Evolutionary conservation across 2,888 invertebrate genomes (phyloP).

Genomic region (Spisula solida): DNA sequence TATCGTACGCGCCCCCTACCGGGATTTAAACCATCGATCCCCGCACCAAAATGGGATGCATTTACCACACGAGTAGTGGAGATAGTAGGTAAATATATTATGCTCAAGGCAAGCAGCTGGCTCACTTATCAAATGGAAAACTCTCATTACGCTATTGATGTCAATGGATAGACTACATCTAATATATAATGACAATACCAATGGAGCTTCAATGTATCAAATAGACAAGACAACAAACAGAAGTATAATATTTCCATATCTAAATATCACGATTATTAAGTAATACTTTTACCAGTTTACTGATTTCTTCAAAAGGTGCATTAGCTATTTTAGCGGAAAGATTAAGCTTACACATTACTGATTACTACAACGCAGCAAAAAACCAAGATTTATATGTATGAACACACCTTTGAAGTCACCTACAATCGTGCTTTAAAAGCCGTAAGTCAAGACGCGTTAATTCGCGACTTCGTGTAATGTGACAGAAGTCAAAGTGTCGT

Average conservation of each 20-base stretch:
- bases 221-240: neutral
- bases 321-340: neutral
- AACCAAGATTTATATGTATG: neutral
- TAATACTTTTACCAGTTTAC: neutral
- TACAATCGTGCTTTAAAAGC: neutral
- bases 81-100: neutral
- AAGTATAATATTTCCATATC: neutral
- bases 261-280: neutral
- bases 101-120: neutral
- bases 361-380: neutral
- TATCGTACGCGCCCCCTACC: too few relatives aligned
- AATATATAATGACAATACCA: neutral
- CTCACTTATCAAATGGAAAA: neutral
- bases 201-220: neutral
- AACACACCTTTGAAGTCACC: neutral
- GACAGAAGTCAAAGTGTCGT: conserved; percentile 1
- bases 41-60: too few relatives aligned
- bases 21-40: too few relatives aligned
- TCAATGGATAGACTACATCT: neutral
- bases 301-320: neutral
- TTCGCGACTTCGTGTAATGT: neutral
- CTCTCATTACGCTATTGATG: neutral
- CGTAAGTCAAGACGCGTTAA: neutral
- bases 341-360: neutral
- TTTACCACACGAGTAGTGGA: too few relatives aligned